These are phyloP conservation scores for Agrilus mali DNA, from an alignment of 2,888 invertebrate genomes.

Conservation along the genomic window DNA sequence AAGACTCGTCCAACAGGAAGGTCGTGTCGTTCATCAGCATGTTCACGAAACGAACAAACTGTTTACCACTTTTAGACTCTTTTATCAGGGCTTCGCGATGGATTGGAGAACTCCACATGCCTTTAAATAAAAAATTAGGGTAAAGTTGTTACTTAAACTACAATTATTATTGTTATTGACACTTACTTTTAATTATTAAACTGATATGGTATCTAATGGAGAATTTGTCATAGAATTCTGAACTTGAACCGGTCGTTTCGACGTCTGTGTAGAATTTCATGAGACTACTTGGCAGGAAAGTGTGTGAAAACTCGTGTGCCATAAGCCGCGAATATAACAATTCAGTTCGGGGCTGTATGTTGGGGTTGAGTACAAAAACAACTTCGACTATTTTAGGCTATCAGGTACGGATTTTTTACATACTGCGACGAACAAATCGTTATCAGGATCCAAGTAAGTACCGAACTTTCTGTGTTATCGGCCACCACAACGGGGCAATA, in stretches of 20 bases:
- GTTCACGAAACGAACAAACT: conserved; percentile 93
- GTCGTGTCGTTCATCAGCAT: conserved; percentile 99
- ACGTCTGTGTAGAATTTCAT: conserved; percentile 99
- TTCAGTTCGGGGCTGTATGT: conserved; percentile 41
- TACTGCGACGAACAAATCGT: conserved; percentile 83
- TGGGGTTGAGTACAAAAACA: conserved; percentile 64
- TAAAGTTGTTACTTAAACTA: conserved; percentile 71
- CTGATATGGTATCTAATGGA: conserved; percentile 97
- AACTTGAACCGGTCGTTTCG: conserved; percentile 93
- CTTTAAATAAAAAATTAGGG: conserved; percentile 45
- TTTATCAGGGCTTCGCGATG: conserved; percentile 80
- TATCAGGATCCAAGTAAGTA: conserved; percentile 79
- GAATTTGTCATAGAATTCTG: conserved; percentile 99
- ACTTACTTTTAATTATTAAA: conserved; percentile 71
- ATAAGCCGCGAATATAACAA: conserved; percentile 63
- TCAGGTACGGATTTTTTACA: conserved; percentile 92
- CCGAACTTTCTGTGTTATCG: conserved; percentile 65
- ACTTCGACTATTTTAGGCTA: conserved; percentile 95
- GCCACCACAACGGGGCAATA: conserved; percentile 64
- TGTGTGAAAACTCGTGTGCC: conserved; percentile 75
- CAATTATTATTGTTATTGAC: background rate
- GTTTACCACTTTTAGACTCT: conserved; percentile 81
- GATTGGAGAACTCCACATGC: conserved; percentile 86
- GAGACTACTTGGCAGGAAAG: conserved; percentile 72
- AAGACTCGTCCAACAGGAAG: conserved; percentile 89